Evolutionary conservation across 1,140 invertebrate species (phyloP).

Genomic region (Drosophila orosa): DNA sequence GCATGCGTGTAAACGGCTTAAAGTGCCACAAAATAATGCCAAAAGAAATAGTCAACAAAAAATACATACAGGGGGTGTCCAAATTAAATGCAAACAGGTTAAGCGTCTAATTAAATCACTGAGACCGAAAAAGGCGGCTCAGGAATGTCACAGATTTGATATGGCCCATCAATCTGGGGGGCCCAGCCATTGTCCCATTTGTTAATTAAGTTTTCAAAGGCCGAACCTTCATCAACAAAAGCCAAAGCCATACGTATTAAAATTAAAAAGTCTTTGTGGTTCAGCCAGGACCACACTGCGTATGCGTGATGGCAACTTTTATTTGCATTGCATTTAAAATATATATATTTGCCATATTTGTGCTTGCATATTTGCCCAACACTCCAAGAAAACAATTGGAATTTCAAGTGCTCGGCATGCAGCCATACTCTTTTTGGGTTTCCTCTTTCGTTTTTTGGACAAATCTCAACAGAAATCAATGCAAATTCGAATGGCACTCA

Average conservation of each 20-base stretch:
- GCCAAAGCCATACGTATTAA: slow-evolving; percentile 50
- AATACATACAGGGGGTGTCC: neutral
- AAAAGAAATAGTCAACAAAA: slow-evolving; percentile 36
- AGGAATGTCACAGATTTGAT: slow-evolving; percentile 60
- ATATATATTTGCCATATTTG: slow-evolving; percentile 49
- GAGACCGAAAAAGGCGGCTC: slow-evolving; percentile 27
- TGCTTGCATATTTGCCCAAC: slow-evolving; percentile 40
- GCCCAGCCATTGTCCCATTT: slow-evolving; percentile 9
- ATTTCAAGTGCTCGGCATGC: slow-evolving; percentile 28
- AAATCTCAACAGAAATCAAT: slow-evolving; percentile 66
- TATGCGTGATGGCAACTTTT: slow-evolving; percentile 2
- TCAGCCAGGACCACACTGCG: neutral
- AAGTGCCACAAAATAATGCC: slow-evolving; percentile 68
- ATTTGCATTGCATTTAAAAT: slow-evolving; percentile 41
- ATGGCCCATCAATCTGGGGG: slow-evolving; percentile 63
- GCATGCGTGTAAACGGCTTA: slow-evolving; percentile 79
- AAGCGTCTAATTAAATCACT: slow-evolving; percentile 77
- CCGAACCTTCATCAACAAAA: slow-evolving; percentile 63
- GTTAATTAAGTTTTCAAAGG: slow-evolving; percentile 74
- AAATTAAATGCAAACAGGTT: slow-evolving; percentile 79
- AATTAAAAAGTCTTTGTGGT: slow-evolving; percentile 53
- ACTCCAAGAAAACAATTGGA: slow-evolving; percentile 37
- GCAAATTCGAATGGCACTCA: slow-evolving; percentile 66
- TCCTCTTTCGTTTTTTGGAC: slow-evolving; percentile 10
- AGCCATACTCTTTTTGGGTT: slow-evolving; percentile 8